A percentile compares a stretch with the other conserved stretches of the same genome.
phyloP scores from a whole-genome alignment of 2,888 invertebrate genomes.

The Tholera decimalis region DNA sequence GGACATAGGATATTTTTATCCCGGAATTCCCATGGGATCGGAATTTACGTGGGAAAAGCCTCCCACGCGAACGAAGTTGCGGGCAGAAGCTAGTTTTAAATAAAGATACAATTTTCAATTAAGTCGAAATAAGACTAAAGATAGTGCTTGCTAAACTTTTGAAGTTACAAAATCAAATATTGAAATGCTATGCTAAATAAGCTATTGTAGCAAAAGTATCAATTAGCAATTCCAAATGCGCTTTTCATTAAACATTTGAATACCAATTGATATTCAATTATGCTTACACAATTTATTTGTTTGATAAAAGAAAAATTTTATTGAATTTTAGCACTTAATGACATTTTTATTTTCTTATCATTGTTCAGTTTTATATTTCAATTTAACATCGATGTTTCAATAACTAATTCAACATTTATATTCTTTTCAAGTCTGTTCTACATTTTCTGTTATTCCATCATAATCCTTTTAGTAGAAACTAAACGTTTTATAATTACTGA shows the following conservation, averaged over 20 bases:
- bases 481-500: constrained; percentile 29
- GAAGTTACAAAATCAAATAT: constrained; percentile 23
- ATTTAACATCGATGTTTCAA: constrained; percentile 28
- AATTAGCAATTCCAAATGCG: constrained; percentile 26
- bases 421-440: constrained; percentile 27
- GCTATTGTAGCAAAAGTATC: constrained; percentile 12
- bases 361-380: constrained; percentile 19
- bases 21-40: too few species aligned
- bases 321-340: constrained; percentile 35
- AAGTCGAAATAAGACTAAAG: neutral
- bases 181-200: constrained; percentile 27
- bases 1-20: too few species aligned
- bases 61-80: too few species aligned
- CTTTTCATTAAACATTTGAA: constrained; percentile 30
- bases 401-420: constrained; percentile 36
- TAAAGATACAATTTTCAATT: neutral
- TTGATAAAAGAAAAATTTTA: constrained; percentile 15
- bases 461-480: neutral
- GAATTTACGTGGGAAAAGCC: too few species aligned
- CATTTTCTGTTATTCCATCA: neutral
- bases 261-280: constrained; percentile 39
- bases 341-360: constrained; percentile 37
- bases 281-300: constrained; percentile 34
- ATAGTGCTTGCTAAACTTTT: neutral
- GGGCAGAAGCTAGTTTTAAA: too few species aligned